Conservation (phyloP, 2,888 invertebrate species). For the Portevinia maculata region DNA sequence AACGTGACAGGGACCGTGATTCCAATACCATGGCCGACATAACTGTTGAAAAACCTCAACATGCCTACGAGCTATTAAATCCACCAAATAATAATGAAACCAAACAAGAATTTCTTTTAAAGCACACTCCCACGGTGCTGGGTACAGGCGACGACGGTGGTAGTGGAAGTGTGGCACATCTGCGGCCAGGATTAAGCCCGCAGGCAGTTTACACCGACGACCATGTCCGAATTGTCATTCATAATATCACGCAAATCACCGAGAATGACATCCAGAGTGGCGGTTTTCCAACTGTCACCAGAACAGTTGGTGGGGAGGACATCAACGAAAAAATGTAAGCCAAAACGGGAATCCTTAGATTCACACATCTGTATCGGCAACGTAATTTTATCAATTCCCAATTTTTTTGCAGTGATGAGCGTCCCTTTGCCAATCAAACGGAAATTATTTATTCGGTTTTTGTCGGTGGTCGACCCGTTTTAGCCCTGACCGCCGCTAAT, state of each 20-base stretch:
- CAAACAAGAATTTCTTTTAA: constrained; percentile 42
- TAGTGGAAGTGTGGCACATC: constrained; percentile 1
- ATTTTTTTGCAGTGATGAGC: constrained; percentile 78
- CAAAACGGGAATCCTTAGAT: constrained; percentile 20
- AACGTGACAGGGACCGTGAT: constrained; percentile 58
- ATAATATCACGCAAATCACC: constrained; percentile 86
- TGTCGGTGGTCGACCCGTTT: constrained; percentile 90
- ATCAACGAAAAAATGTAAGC: constrained; percentile 80
- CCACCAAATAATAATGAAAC: constrained; percentile 50
- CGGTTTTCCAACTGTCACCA: constrained; percentile 68
- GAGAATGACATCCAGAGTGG: constrained; percentile 81
- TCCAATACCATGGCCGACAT: constrained; percentile 23
- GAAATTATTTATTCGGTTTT: constrained; percentile 92
- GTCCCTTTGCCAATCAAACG: constrained; percentile 82
- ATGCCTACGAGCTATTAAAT: constrained; percentile 62
- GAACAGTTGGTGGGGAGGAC: constrained; percentile 76
- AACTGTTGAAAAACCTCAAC: constrained; percentile 53
- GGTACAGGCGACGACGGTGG: neutral
- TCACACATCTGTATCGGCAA: constrained; percentile 23
- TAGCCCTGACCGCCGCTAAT: constrained; percentile 90
- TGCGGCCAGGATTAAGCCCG: constrained; percentile 59
- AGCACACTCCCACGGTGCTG: constrained; percentile 11
- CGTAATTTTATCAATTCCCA: constrained; percentile 17
- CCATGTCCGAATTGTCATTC: constrained; percentile 87
- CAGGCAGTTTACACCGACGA: constrained; percentile 79